phyloP scores from a whole-genome alignment of 2,113 vertebrate genomes.

The Genyomyrus donnyi region DNA sequence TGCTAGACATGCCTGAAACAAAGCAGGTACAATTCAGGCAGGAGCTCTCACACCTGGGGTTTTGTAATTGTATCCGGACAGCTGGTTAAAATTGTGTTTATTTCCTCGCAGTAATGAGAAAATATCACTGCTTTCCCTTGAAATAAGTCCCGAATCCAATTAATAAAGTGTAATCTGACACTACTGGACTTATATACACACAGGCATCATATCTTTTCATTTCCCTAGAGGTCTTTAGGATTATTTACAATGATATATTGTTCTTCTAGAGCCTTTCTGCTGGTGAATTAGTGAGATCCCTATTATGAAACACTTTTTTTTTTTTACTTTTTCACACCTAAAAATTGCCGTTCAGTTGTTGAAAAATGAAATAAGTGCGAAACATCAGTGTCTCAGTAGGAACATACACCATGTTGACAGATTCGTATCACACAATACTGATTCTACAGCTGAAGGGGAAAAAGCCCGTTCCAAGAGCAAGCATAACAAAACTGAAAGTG shows the following conservation, averaged over 20 bases:
- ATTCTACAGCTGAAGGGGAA: neutral
- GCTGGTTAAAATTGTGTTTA: neutral
- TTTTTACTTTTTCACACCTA: neutral
- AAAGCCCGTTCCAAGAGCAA: neutral
- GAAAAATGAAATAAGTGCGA: neutral
- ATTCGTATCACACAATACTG: neutral
- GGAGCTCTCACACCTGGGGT: neutral
- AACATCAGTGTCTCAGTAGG: neutral
- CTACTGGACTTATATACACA: neutral
- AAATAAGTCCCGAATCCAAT: neutral
- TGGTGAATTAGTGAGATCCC: neutral
- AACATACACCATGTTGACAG: neutral
- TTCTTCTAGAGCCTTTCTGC: neutral
- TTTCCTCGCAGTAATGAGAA: neutral
- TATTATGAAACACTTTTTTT: neutral
- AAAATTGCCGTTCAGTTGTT: neutral
- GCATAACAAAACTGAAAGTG: neutral
- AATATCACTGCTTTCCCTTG: neutral
- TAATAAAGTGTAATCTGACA: neutral
- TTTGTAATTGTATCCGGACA: neutral
- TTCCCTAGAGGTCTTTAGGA: neutral
- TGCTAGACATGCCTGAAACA: neutral
- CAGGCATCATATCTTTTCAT: neutral
- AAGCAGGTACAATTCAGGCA: neutral
- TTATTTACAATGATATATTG: neutral